A percentile compares a stretch with the other conserved stretches of the same genome.
These are phyloP conservation scores for Mycetomoellerius zeteki DNA, from an alignment of 1,140 invertebrate genomes.

Conservation along the genomic window DNA sequence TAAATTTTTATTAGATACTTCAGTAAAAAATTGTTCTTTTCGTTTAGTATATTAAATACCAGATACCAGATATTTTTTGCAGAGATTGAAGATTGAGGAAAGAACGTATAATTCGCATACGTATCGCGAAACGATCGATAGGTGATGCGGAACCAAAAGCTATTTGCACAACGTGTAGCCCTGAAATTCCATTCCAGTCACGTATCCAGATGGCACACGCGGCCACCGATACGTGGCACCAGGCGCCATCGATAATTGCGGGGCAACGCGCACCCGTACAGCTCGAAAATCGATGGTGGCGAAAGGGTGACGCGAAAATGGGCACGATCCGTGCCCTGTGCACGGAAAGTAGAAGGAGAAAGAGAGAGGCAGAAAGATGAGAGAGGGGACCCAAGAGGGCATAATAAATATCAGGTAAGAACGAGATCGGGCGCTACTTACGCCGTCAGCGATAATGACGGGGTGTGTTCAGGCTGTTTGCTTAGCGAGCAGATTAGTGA, in stretches of 20 bases:
- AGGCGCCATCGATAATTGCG: slow-evolving; percentile 71
- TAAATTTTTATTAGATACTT: neutral
- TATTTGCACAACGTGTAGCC: slow-evolving; percentile 31
- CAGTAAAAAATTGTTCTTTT: too few species aligned
- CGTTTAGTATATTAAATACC: too few species aligned
- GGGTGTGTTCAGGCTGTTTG: slow-evolving; percentile 86
- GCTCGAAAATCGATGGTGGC: slow-evolving; percentile 79
- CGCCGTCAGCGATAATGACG: slow-evolving; percentile 86
- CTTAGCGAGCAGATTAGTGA: slow-evolving; percentile 87
- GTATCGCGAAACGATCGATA: slow-evolving; percentile 11
- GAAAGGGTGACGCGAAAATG: slow-evolving; percentile 84
- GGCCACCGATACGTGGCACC: slow-evolving; percentile 58
- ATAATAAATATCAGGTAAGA: slow-evolving; percentile 83
- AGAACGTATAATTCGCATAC: neutral
- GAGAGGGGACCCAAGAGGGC: slow-evolving; percentile 57
- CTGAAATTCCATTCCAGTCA: slow-evolving; percentile 43
- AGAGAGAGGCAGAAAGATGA: slow-evolving; percentile 14
- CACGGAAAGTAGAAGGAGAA: slow-evolving; percentile 2
- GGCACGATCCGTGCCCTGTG: slow-evolving; percentile 66
- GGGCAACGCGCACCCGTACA: slow-evolving; percentile 54
- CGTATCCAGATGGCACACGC: slow-evolving; percentile 74
- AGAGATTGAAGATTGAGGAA: neutral
- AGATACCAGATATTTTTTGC: neutral
- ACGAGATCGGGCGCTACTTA: slow-evolving; percentile 84
- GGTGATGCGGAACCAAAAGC: slow-evolving; percentile 18